Conservation (phyloP, 2,113 vertebrate species). For the Solenodon paradoxus region DNA sequence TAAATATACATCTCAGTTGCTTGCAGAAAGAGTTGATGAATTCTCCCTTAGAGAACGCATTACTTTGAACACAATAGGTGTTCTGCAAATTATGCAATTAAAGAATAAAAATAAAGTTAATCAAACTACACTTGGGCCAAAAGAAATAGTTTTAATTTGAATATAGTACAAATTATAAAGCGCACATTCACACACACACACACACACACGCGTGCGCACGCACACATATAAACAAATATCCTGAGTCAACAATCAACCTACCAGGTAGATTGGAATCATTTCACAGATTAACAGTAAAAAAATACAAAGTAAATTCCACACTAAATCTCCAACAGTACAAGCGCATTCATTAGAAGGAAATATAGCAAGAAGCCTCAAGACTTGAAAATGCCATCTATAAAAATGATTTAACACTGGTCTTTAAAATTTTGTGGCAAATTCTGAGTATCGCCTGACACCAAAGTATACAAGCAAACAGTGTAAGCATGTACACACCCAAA, state of each 20-base stretch:
- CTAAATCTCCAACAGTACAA: slow-evolving; percentile 34
- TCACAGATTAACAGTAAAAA: slow-evolving; percentile 51
- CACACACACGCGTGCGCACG: not conserved
- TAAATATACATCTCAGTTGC: too few relatives aligned
- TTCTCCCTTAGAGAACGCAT: not conserved
- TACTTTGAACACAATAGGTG: not conserved
- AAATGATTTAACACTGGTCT: slow-evolving; percentile 29
- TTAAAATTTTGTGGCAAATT: slow-evolving; percentile 42
- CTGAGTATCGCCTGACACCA: slow-evolving; percentile 7
- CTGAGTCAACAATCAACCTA: slow-evolving; percentile 27
- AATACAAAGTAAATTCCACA: slow-evolving; percentile 52
- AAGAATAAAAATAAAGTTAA: not conserved
- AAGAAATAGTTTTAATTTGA: slow-evolving; percentile 27
- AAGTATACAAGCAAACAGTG: slow-evolving; percentile 18
- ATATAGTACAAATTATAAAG: slow-evolving; percentile 41
- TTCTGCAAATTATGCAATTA: not conserved
- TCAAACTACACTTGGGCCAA: not conserved
- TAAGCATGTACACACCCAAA: not conserved
- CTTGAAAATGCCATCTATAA: slow-evolving; percentile 39
- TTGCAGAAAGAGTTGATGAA: not conserved
- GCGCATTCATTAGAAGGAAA: slow-evolving; percentile 51
- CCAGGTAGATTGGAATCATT: slow-evolving; percentile 36
- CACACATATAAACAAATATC: not conserved
- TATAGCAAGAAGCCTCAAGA: not conserved
- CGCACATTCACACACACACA: not conserved